Base-by-base conservation (phyloP, 2,888 invertebrate genomes). In the Orthosia cruda region DNA sequence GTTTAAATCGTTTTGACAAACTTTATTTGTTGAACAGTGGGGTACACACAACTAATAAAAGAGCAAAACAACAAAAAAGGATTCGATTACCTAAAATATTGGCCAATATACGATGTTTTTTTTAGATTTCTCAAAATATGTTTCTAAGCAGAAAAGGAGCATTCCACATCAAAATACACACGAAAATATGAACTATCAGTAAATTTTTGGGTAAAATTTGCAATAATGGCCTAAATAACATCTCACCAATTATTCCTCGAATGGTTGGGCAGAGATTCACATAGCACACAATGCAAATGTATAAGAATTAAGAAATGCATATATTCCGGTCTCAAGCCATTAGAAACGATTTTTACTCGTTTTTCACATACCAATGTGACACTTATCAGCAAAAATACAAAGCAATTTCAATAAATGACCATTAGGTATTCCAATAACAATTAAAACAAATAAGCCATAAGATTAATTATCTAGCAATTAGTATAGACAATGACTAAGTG, bases 341-440 rank as follows among this genome's bases (percentile, higher is more conserved):
- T 5, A 15, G 11, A 57, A 61, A 18, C 12, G 23, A 49, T 55
- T 9, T 5, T 26, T 49, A 54, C 32, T 4, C 26, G 11, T 2
- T 4, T 50, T 18, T 5, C 5, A 3, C 12, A 18, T 20, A 49
- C 3, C 0, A n/a, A 12, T 3, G 13, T 26, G 55, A 50, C 49
- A 55, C 20, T 40, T 75, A 26, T 64, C 77, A 49, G 55, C 32
- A 61, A 49, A 77, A 64, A 57, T 65, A 45, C 23, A 69, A 69
- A 78, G 73, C 11, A 47, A 57, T 45, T 26, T 23, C 3, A 0
- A 1, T 16, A 59, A 70, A 66, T 57, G 12, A 50, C 16, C 47
- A 77, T 57, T 61, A 23, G 2, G 16, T 40, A 9, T 40, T 7
- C 3, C 9, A 59, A 49, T 68, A 45, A 54, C 12, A 65, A 32